phyloP scores from a whole-genome alignment of 2,113 vertebrate genomes.

The Salminus brasiliensis region DNA sequence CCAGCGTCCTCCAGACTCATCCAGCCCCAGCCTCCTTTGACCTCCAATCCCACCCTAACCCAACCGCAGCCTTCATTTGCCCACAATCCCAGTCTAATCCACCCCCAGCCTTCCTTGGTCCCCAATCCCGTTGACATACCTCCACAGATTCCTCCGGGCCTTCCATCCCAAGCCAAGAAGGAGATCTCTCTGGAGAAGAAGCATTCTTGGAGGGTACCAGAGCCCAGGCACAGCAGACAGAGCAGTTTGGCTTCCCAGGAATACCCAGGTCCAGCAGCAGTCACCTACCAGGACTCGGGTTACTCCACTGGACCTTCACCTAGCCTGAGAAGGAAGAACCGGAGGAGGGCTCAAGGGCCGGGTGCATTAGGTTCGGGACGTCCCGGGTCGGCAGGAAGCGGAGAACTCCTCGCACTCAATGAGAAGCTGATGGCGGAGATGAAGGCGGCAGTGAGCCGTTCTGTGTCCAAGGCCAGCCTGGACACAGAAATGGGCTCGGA shows the following conservation, averaged over 20 bases:
- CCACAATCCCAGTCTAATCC: constrained; percentile 25
- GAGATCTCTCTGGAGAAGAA: constrained; percentile 75
- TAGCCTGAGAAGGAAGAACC: constrained; percentile 78
- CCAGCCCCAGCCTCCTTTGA: not conserved
- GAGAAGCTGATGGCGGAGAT: constrained; percentile 82
- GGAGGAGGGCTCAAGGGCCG: constrained; percentile 63
- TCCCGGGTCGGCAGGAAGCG: constrained; percentile 79
- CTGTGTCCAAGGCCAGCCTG: constrained; percentile 74
- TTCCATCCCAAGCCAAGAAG: constrained; percentile 41
- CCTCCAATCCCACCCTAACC: constrained; percentile 10
- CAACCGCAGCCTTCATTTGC: not conserved
- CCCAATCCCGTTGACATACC: not conserved
- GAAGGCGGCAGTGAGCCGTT: constrained; percentile 76
- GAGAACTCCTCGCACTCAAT: constrained; percentile 75
- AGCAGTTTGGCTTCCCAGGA: constrained; percentile 78
- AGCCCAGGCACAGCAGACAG: constrained; percentile 77
- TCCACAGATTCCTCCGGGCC: constrained; percentile 27
- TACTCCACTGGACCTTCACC: constrained; percentile 83
- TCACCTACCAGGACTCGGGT: constrained; percentile 83
- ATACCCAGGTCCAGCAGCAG: constrained; percentile 63
- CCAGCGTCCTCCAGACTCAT: constrained; percentile 50
- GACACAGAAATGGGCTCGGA: constrained; percentile 71
- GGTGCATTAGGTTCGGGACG: constrained; percentile 46
- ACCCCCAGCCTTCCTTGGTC: constrained; percentile 45
- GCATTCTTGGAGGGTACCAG: constrained; percentile 77